Base-by-base conservation (phyloP, 1,140 invertebrate species). In the Elymnias hypermnestra region DNA sequence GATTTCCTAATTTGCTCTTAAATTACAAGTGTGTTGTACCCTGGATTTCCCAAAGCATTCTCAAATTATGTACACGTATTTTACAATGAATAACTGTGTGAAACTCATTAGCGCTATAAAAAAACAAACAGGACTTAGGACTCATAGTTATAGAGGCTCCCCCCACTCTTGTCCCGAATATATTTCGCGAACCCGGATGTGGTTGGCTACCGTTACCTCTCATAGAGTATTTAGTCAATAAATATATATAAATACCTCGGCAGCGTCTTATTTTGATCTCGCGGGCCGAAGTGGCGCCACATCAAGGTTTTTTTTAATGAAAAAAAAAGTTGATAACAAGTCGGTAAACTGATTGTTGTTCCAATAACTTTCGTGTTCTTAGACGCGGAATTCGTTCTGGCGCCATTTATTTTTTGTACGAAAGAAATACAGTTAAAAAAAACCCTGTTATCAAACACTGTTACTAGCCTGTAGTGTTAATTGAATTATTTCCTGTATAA, bases 121-220 rank as follows among this genome's bases (percentile, higher is more conserved):
- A 17, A n/a, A 37, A 7, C 10, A 22, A 37, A 37, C 35, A 22
- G 18, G 19, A 37, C 22, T 25, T 39, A 26, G 37, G 37, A 9
- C 37, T 3, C 22, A 31, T 35, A 41, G 10, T 17, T 10, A 28
- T 21, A 6, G n/a, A 17, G 26, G 25, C 38, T 37, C 42, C 53
- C 49, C 56, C 46, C 38, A 45, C 33, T 35, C 37, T 29, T 29
- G 57, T 66, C 57, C 65, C 54, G 54, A 63, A 59, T 63, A 45
- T 58, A 47, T 59, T 60, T 53, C 53, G 46, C 59, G 65, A 74
- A 74, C 71, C 71, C 68, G 71, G 71, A 74, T 74, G 68, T 55
- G 65, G 68, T 67, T 36, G 46, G 21, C 43, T 58, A 63, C 71
- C 68, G 71, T 72, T 72, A 74, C 55, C 7, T 36, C 33, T 14